Conservation (phyloP, 2,113 vertebrate genomes). For the Psophia crepitans region DNA sequence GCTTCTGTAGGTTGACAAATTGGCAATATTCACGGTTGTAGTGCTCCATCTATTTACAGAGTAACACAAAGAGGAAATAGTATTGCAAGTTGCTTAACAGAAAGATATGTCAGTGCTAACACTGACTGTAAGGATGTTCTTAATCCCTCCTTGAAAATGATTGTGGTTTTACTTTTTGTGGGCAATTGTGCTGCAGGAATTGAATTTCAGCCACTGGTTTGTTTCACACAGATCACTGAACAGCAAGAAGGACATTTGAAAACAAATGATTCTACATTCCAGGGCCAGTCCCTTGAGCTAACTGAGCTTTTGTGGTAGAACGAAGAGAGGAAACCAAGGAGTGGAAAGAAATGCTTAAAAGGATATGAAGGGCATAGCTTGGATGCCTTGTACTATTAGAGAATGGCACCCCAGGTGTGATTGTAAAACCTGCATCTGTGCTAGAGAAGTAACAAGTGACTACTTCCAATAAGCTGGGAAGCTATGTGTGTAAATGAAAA, state of each 20-base stretch:
- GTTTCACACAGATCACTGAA: conserved; percentile 12
- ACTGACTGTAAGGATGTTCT: not conserved
- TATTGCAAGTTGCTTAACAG: not conserved
- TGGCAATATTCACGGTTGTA: not conserved
- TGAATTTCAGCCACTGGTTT: not conserved
- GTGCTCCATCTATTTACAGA: not conserved
- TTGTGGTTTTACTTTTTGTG: not conserved
- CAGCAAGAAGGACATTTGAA: not conserved
- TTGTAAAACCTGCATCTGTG: not conserved
- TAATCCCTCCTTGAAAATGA: not conserved
- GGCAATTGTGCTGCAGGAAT: not conserved
- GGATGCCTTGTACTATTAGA: not conserved
- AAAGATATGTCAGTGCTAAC: not conserved
- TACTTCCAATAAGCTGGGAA: not conserved
- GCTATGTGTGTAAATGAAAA: not conserved
- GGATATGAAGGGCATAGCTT: not conserved
- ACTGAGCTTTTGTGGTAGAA: not conserved
- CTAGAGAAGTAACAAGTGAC: not conserved
- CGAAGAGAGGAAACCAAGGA: not conserved
- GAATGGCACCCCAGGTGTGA: not conserved
- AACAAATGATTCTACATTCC: conserved; percentile 1
- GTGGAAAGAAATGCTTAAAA: not conserved
- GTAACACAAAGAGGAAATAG: not conserved
- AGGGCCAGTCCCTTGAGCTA: not conserved
- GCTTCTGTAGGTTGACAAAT: not conserved